phyloP scores from a whole-genome alignment of 2,797 vertebrate genomes.

The Clarias platycephalus region DNA sequence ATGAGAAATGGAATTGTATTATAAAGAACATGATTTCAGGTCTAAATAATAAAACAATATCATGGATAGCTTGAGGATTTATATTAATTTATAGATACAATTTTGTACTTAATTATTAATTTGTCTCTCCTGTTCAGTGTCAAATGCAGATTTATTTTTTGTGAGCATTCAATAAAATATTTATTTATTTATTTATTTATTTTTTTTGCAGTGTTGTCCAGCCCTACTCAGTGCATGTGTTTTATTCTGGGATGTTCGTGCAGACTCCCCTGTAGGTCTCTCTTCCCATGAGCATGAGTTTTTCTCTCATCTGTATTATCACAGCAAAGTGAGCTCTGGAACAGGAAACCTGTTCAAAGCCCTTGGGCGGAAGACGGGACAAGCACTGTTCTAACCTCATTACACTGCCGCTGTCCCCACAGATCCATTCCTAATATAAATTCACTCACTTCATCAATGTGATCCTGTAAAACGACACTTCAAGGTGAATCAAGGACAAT shows the following conservation, averaged over 20 bases:
- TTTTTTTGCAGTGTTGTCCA: neutral
- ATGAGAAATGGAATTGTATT: no score
- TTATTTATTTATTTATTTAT: no score
- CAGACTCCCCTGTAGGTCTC: neutral
- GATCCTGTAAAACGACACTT: neutral
- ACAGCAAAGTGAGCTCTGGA: neutral
- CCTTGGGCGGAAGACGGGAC: neutral
- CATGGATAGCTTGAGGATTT: no score
- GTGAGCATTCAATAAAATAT: neutral
- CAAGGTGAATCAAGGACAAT: slow-evolving; percentile 19
- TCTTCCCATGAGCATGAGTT: neutral
- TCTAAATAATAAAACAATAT: no score
- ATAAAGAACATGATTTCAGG: no score
- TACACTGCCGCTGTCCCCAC: neutral
- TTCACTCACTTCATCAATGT: neutral
- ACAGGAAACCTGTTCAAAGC: slow-evolving; percentile 15
- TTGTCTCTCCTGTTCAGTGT: neutral
- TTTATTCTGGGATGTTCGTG: neutral
- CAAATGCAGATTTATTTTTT: neutral
- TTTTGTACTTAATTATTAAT: neutral
- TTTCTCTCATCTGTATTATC: neutral
- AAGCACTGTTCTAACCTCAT: slow-evolving; percentile 10
- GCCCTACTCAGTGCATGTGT: neutral
- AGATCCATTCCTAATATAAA: slow-evolving; percentile 7
- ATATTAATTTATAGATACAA: neutral